Evolutionary conservation across 1,140 invertebrate genomes (phyloP), one percentile per base, ranked within the genome.

Genomic region (Drosophila azteca): DNA sequence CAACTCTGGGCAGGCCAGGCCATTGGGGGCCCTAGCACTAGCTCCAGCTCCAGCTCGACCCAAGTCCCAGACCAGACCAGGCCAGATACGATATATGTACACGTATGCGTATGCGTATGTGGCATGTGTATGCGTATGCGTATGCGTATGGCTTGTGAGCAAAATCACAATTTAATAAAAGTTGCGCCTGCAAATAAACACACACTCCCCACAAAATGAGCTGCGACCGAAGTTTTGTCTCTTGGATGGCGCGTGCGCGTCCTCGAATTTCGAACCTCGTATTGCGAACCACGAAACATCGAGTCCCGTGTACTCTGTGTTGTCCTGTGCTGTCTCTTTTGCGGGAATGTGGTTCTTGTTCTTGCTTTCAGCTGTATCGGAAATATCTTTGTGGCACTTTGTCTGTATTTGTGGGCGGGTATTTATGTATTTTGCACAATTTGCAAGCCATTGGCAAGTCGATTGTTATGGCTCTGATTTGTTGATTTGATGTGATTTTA

Each of bases 151-250:
- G 58, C 61, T 70, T 17, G 81, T 84, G 77, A 77, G 81, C 75
- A 58, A 84, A 84, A 84, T 84, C 81, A 84, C 81, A 87, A 84
- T 84, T 84, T 84, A 84, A 84, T 84, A 84, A 84, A 84, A 84
- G 82, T 84, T 84, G 83, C 78, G 82, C 82, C 82, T 81, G 81
- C 81, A 84, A 84, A 87, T 84, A 84, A 84, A 87, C 81, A 84
- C 81, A 84, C 72, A 64, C 81, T 78, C 45, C 51, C 39, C 22
- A 68, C 51, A 39, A 39, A 54, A 39, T 64, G 66, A 51, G 59
- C 46, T 39, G 54, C 70, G 46, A 35, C 63, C 51, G 49, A 39
- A 52, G 9, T 49, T 62, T 54, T 79, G 69, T 60, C 76, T 73
- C 58, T 62, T 60, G 49, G 29, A 63, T 48, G 64, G 81, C 77